Base-by-base conservation (phyloP, 2,888 invertebrate genomes). In the Horisme vitalbata region DNA sequence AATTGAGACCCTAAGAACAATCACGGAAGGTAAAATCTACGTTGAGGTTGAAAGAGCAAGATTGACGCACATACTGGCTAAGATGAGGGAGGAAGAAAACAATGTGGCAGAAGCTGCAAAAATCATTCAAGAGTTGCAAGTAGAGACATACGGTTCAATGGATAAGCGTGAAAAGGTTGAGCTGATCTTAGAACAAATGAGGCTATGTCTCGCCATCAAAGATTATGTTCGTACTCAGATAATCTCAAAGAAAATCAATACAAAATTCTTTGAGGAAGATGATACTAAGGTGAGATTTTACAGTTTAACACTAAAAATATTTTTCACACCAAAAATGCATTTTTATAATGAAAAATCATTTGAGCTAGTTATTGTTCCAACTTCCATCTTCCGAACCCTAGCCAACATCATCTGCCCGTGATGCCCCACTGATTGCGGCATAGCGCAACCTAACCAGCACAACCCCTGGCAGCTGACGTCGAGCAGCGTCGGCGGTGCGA, bases 31-130 rank as follows among this genome's bases (percentile, higher is more conserved):
- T 57, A 99, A 99, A 93, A 99, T 99, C 58, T 99, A 99, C 79
- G 99, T 99, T n/a, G 99, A 99, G 91, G 98, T 99, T 5, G 99
- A 99, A 83, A 91, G 99, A 65, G 99, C 99, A 3, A 92, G 99
- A 41, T 89, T 99, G 4, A 99, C 99, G 0, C 96, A 98, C 68
- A 96, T 95, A 60, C 82, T 98, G 51, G 96, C 96, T 0, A 93
- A 95, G 72, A 94, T 96, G 41, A 94, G 96, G 55, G 95, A 98
- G 69, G 93, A 94, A 1, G 96, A 96, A 71, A 94, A 94, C 9
- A 94, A 97, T 77, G 91, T 97, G 1, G 91, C 94, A 4, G 97
- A 96, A 65, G 99, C 99, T 9, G 97, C 98, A 0, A 93, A 95
- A 56, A 96, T 98, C 39, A 95, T 99, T 77, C 96, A 99, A 73